A percentile compares a stretch with the other conserved stretches of the same genome.
Conservation (phyloP, 2,113 vertebrate genomes). For the Stomatorhinus ivindoensis region DNA sequence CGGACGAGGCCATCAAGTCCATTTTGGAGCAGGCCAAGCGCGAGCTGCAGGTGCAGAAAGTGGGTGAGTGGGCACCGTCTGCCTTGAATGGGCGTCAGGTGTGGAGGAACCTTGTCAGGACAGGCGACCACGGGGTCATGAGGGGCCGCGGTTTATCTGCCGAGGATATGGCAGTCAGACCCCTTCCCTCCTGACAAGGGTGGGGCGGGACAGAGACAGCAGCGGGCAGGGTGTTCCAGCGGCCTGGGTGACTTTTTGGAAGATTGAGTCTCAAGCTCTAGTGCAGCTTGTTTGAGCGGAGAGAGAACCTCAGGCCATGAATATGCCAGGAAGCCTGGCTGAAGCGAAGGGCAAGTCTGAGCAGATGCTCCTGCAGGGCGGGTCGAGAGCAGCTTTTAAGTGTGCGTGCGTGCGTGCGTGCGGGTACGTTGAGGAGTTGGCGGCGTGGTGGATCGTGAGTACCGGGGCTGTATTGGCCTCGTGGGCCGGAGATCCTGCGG, state of each 20-base stretch:
- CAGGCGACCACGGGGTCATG: not conserved
- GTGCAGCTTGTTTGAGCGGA: constrained; percentile 16
- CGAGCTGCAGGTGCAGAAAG: constrained; percentile 80
- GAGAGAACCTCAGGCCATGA: constrained; percentile 5
- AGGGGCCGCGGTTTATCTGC: not conserved
- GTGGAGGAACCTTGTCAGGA: not conserved
- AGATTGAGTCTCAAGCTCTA: constrained; percentile 27
- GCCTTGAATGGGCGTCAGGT: not conserved
- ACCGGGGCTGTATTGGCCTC: not conserved
- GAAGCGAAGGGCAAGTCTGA: not conserved
- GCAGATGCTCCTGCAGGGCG: not conserved
- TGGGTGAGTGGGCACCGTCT: not conserved
- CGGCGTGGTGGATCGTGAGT: not conserved
- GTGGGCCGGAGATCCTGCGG: not conserved
- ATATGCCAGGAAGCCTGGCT: not conserved
- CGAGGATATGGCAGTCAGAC: not conserved
- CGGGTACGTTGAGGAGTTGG: not conserved
- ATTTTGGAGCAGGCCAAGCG: constrained; percentile 82
- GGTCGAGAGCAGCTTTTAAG: not conserved
- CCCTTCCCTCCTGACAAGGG: constrained; percentile 25
- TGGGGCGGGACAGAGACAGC: constrained; percentile 30
- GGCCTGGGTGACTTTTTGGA: constrained; percentile 32
- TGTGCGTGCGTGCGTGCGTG: not conserved
- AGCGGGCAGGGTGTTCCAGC: constrained; percentile 26
- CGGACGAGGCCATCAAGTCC: constrained; percentile 83